Conservation (phyloP, 2,888 invertebrate genomes). For the Platypus cylindrus region DNA sequence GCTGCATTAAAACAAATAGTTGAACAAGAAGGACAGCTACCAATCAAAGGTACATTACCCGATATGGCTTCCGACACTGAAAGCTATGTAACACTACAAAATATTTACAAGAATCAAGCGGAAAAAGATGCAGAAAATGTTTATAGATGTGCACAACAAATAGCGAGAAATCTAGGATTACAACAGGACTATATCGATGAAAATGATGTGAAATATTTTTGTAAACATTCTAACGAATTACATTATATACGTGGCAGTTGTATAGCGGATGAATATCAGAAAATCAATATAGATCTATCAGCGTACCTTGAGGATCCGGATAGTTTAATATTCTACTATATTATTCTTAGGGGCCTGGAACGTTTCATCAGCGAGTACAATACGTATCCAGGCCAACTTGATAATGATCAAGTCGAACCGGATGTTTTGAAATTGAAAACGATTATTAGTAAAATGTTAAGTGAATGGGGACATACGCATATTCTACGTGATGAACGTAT, state of each 20-base stretch:
- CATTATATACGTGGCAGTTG: conserved; percentile 65
- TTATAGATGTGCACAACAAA: conserved; percentile 66
- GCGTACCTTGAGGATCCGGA: conserved; percentile 61
- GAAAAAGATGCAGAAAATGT: conserved; percentile 68
- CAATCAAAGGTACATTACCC: conserved; percentile 77
- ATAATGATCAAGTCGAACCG: conserved; percentile 73
- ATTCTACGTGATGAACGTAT: conserved; percentile 75
- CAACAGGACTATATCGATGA: conserved; percentile 64
- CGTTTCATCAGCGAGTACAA: conserved; percentile 81
- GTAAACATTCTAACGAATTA: conserved; percentile 76
- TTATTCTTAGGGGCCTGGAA: conserved; percentile 82
- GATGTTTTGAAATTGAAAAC: conserved; percentile 81
- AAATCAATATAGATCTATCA: conserved; percentile 27
- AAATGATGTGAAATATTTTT: conserved; percentile 71
- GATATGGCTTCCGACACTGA: conserved; percentile 95
- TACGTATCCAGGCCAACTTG: conserved; percentile 78
- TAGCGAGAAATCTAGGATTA: conserved; percentile 65
- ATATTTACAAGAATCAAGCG: conserved; percentile 76
- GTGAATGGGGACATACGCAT: conserved; percentile 74
- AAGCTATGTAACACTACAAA: conserved; percentile 79
- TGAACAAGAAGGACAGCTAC: conserved; percentile 71
- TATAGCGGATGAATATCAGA: conserved; percentile 70
- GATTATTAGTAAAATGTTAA: conserved; percentile 52
- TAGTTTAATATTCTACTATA: conserved; percentile 78
- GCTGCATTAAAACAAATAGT: conserved; percentile 75